Percentiles rank a stretch among this genome's conserved stretches.
Evolutionary conservation across 2,888 invertebrate genomes (phyloP).

Genomic region (Philaethria dido): DNA sequence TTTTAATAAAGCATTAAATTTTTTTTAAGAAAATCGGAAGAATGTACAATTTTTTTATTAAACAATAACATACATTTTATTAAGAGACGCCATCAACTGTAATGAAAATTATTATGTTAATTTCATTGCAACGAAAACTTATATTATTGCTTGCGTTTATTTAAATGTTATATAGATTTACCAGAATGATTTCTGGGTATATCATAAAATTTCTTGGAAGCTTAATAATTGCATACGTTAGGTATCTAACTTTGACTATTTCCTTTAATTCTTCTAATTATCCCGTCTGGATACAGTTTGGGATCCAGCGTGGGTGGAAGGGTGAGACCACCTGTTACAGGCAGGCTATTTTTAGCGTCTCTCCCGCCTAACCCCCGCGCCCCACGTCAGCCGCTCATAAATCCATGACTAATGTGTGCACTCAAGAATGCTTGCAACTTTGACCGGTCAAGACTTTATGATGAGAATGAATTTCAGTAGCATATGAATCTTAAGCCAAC

Average conservation of each 20-base stretch:
- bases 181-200: too few relatives aligned
- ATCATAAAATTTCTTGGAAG: neutral
- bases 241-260: conserved; percentile 7
- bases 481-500: neutral
- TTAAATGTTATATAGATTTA: too few relatives aligned
- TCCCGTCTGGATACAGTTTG: conserved; percentile 38
- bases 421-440: conserved; percentile 45
- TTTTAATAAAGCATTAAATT: too few relatives aligned
- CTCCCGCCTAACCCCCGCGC: conserved; percentile 52
- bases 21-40: too few relatives aligned
- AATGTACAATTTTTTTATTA: too few relatives aligned
- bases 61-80: too few relatives aligned
- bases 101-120: too few relatives aligned
- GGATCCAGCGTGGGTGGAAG: conserved; percentile 52
- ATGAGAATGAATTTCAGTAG: conserved; percentile 21
- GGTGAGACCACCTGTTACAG: conserved; percentile 75
- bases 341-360: conserved; percentile 70
- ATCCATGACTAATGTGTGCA: conserved; percentile 78
- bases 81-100: neutral
- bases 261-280: conserved; percentile 34
- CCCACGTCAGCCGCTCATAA: conserved; percentile 69
- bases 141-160: neutral
- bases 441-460: conserved; percentile 37
- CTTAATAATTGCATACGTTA: neutral
- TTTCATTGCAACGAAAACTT: too few relatives aligned